Percentiles rank a stretch among this genome's conserved stretches.
Evolutionary conservation across 2,113 vertebrate genomes (phyloP).

Genomic region (Pao palembangensis): DNA sequence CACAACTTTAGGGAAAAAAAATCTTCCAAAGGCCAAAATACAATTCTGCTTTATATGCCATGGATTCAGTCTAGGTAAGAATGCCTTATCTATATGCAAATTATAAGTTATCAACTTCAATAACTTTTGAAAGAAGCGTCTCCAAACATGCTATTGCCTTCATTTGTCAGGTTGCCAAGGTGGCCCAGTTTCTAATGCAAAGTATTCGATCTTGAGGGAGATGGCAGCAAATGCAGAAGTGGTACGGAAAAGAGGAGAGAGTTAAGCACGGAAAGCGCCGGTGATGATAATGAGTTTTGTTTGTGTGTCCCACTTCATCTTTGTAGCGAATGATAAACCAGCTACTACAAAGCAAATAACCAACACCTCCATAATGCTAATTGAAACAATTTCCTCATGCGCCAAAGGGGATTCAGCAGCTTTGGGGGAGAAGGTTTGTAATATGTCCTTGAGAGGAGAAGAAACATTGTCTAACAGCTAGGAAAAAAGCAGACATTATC

Average conservation of each 20-base stretch:
- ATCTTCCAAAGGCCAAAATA: constrained; percentile 9
- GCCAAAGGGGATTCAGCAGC: constrained; percentile 17
- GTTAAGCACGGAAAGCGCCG: constrained; percentile 38
- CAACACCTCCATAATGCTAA: constrained; percentile 55
- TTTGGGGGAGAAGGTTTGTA: constrained; percentile 8
- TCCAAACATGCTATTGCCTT: constrained; percentile 69
- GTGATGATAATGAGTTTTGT: constrained; percentile 58
- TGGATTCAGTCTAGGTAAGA: constrained; percentile 72
- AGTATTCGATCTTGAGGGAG: constrained; percentile 58
- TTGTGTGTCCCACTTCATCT: constrained; percentile 61
- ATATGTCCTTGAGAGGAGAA: constrained; percentile 37
- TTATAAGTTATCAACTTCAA: constrained; percentile 75
- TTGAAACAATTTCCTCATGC: constrained; percentile 52
- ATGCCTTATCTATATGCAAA: constrained; percentile 82
- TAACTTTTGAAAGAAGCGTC: constrained; percentile 70
- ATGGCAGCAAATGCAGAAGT: constrained; percentile 65
- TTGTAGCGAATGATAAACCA: constrained; percentile 56
- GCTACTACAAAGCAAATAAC: constrained; percentile 48
- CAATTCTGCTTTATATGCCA: constrained; percentile 74
- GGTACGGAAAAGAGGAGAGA: constrained; percentile 23
- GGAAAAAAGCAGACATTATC: background rate
- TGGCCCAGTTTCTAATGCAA: constrained; percentile 63
- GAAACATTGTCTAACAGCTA: constrained; percentile 7
- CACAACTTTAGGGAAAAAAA: constrained; percentile 35
- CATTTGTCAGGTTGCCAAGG: constrained; percentile 72